phyloP scores from a whole-genome alignment of 2,888 invertebrate species.

The Galeruca laticollis region DNA sequence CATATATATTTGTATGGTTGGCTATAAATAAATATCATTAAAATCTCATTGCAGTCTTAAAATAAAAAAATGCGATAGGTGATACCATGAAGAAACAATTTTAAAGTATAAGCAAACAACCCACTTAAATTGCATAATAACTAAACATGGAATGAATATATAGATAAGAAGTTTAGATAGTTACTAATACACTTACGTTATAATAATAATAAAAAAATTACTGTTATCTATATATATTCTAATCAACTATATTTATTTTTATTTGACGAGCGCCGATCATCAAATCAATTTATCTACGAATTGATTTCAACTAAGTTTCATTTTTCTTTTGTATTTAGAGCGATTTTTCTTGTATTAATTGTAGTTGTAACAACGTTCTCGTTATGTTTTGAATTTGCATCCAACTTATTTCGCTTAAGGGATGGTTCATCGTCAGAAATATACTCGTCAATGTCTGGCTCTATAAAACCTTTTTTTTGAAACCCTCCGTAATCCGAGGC shows the following conservation, averaged over 20 bases:
- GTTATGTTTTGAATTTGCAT: slow-evolving; percentile 30
- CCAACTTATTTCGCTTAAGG: slow-evolving; percentile 48
- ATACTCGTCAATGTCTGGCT: slow-evolving; percentile 59
- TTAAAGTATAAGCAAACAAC: slow-evolving; percentile 15
- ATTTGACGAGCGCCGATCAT: background rate
- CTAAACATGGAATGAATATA: slow-evolving; percentile 32
- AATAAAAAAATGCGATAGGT: slow-evolving; percentile 2
- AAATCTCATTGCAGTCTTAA: slow-evolving; percentile 31
- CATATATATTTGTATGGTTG: slow-evolving; percentile 9
- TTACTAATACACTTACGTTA: slow-evolving; percentile 15
- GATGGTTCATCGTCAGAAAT: slow-evolving; percentile 49
- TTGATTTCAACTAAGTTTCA: slow-evolving; percentile 13
- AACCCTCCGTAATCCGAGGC: slow-evolving; percentile 52
- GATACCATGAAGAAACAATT: slow-evolving; percentile 3
- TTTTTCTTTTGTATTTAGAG: slow-evolving; percentile 44
- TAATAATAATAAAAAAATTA: slow-evolving; percentile 5
- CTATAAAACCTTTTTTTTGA: slow-evolving; percentile 55
- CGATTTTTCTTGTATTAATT: slow-evolving; percentile 40
- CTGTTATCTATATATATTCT: background rate
- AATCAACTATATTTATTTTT: background rate
- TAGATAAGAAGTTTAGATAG: slow-evolving; percentile 18
- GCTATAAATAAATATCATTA: slow-evolving; percentile 25
- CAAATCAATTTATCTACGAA: background rate
- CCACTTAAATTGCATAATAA: slow-evolving; percentile 11
- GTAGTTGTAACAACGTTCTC: slow-evolving; percentile 43